Conservation (phyloP, 2,797 vertebrate genomes). For the Hephaestus fuliginosus region DNA sequence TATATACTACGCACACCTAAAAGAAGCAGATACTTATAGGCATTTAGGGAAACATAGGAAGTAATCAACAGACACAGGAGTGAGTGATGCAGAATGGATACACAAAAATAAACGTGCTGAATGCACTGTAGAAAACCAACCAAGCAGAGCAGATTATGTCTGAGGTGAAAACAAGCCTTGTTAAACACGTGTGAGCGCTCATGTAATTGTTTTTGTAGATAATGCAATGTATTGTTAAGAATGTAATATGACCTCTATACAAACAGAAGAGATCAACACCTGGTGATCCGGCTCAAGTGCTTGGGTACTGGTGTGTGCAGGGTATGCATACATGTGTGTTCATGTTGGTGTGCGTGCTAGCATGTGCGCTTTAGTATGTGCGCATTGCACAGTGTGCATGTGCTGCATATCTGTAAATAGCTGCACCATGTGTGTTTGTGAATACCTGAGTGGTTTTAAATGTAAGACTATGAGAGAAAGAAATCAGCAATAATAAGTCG, state of each 20-base stretch:
- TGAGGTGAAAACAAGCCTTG: slow-evolving; percentile 16
- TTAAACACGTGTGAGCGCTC: slow-evolving; percentile 13
- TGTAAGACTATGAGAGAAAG: slow-evolving; percentile 31
- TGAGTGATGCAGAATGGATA: background rate
- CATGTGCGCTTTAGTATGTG: slow-evolving; percentile 2
- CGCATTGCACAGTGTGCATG: slow-evolving; percentile 10
- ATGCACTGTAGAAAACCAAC: background rate
- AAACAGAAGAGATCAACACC: slow-evolving; percentile 61
- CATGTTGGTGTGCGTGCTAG: slow-evolving; percentile 5
- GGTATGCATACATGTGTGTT: slow-evolving; percentile 22
- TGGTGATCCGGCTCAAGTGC: slow-evolving; percentile 67
- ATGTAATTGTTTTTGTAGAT: slow-evolving; percentile 27
- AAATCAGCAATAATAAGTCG: slow-evolving; percentile 43
- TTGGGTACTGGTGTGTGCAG: slow-evolving; percentile 30
- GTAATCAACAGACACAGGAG: background rate
- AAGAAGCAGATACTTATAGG: background rate
- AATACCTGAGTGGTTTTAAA: slow-evolving; percentile 31
- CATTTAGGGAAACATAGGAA: slow-evolving; percentile 18
- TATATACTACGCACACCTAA: background rate
- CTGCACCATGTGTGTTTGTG: slow-evolving; percentile 30
- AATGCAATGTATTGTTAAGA: slow-evolving; percentile 41
- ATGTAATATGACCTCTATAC: slow-evolving; percentile 61
- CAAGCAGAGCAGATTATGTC: slow-evolving; percentile 14
- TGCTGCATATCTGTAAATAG: slow-evolving; percentile 30
- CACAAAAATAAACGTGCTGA: background rate